These are phyloP conservation scores for Athrips mouffetella DNA, from an alignment of 2,888 invertebrate species.

Conservation along the genomic window DNA sequence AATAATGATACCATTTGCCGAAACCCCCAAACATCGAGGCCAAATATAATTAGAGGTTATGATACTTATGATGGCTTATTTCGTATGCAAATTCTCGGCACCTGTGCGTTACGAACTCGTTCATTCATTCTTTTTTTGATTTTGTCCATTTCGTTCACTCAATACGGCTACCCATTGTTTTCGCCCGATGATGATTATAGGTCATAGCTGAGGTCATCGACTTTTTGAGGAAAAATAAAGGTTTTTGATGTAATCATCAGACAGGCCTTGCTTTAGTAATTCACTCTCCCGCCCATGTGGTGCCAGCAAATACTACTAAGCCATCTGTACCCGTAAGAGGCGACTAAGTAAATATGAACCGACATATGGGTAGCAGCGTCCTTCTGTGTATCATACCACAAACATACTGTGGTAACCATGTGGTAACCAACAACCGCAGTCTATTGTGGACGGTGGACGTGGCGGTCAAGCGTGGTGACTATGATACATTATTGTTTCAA, in stretches of 20 bases:
- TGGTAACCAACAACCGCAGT: no score
- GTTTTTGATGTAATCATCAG: not conserved
- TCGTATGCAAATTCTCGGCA: conserved; percentile 57
- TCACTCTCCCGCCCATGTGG: no score
- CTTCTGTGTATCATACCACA: no score
- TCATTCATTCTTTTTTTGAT: conserved; percentile 8
- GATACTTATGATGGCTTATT: conserved; percentile 42
- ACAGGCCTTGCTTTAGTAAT: no score
- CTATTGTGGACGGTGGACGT: no score
- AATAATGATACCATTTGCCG: conserved; percentile 56
- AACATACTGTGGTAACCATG: no score
- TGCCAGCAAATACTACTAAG: no score
- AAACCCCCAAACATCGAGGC: conserved; percentile 25
- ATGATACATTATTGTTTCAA: no score
- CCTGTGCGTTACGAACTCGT: conserved; percentile 21
- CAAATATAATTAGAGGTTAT: conserved; percentile 43
- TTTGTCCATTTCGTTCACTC: conserved; percentile 2
- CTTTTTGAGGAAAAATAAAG: not conserved
- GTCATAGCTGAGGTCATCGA: conserved; percentile 5
- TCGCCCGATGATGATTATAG: conserved; percentile 10
- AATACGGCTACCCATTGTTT: conserved; percentile 9
- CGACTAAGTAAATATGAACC: no score
- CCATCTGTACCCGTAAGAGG: no score
- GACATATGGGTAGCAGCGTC: no score
- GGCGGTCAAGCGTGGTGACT: no score